Evolutionary conservation across 2,888 invertebrate species (phyloP).

Genomic region (Pogonocherus hispidulus): DNA sequence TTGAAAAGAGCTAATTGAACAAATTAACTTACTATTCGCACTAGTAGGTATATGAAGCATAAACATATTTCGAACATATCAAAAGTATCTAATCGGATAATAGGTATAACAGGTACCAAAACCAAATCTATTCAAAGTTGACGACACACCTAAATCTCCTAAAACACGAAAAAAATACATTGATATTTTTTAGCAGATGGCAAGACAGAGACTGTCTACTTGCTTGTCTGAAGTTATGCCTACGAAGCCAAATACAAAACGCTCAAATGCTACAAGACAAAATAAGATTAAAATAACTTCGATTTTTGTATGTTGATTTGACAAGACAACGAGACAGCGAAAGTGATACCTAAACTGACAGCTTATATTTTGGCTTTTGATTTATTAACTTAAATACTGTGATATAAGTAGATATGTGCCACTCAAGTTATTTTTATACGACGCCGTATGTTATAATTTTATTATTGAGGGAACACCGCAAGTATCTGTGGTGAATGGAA

Average conservation of each 20-base stretch:
- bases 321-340: conserved; percentile 51
- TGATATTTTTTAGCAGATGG: conserved; percentile 33
- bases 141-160: too few species aligned
- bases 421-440: conserved; percentile 29
- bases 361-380: conserved; percentile 44
- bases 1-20: too few species aligned
- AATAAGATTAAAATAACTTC: conserved; percentile 43
- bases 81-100: too few species aligned
- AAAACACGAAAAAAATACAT: neutral
- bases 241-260: conserved; percentile 33
- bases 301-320: conserved; percentile 48
- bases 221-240: conserved; percentile 34
- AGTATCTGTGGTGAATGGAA: conserved; percentile 11
- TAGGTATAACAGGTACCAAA: too few species aligned
- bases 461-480: conserved; percentile 9
- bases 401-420: conserved; percentile 28
- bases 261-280: conserved; percentile 35
- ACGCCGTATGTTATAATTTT: conserved; percentile 19
- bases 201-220: conserved; percentile 20
- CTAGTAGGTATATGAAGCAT: too few species aligned
- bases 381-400: conserved; percentile 31
- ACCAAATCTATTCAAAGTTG: too few species aligned
- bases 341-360: conserved; percentile 49
- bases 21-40: too few species aligned
- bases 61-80: too few species aligned